Evolutionary conservation across 1,140 invertebrate species (phyloP).

Genomic region (Anadara kagoshimensis): DNA sequence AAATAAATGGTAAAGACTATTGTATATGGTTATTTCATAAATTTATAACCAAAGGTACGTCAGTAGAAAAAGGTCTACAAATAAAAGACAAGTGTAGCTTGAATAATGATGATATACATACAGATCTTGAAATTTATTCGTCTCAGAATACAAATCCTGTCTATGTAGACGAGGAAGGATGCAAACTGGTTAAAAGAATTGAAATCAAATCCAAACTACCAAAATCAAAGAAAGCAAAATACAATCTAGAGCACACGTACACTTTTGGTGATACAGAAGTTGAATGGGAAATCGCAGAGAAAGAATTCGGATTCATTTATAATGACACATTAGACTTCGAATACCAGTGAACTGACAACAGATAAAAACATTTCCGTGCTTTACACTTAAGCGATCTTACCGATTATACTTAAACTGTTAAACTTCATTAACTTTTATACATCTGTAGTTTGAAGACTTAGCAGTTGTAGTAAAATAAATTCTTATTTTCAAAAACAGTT

Average conservation of each 20-base stretch:
- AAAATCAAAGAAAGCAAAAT: slow-evolving; percentile 11
- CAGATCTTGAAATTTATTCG: slow-evolving; percentile 19
- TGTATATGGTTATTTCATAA: slow-evolving; percentile 31
- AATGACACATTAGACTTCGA: slow-evolving; percentile 3
- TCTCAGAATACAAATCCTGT: slow-evolving; percentile 13
- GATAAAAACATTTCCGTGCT: no score
- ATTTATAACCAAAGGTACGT: slow-evolving; percentile 22
- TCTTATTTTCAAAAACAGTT: no score
- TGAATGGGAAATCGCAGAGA: slow-evolving; percentile 8
- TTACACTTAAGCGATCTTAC: no score
- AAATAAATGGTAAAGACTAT: slow-evolving; percentile 8
- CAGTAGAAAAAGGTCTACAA: slow-evolving; percentile 15
- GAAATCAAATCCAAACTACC: slow-evolving; percentile 15
- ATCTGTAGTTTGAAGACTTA: no score
- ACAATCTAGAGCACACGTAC: slow-evolving; percentile 9
- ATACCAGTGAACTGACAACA: no score
- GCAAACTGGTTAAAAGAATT: slow-evolving; percentile 15
- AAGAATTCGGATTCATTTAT: slow-evolving; percentile 16
- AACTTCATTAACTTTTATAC: no score
- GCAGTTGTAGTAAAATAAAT: no score
- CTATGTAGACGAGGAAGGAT: slow-evolving; percentile 13
- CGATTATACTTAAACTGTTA: no score
- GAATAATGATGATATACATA: slow-evolving; percentile 6
- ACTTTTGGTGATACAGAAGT: slow-evolving; percentile 35
- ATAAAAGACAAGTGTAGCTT: no score